Conservation (phyloP, 2,888 invertebrate genomes). For the Diarsia mendica region DNA sequence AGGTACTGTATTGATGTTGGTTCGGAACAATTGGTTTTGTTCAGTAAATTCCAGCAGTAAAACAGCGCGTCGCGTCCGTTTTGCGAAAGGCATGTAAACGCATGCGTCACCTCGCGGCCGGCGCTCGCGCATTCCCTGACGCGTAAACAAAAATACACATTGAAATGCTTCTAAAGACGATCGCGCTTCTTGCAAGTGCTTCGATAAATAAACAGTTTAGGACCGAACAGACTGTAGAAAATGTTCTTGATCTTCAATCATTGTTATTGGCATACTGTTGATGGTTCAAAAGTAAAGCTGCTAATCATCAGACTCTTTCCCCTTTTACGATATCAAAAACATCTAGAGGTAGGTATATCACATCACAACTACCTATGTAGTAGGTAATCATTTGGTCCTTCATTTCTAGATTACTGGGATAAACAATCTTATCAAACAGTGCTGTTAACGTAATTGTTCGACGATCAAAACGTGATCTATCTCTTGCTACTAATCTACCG, state of each 20-base stretch:
- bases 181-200: slow-evolving; percentile 56
- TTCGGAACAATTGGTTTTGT: slow-evolving; percentile 47
- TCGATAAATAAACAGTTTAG: slow-evolving; percentile 61
- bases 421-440: slow-evolving; percentile 48
- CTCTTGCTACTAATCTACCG: slow-evolving; percentile 51
- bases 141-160: slow-evolving; percentile 81
- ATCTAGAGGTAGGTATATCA: neutral
- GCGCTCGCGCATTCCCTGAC: slow-evolving; percentile 71
- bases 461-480: slow-evolving; percentile 58
- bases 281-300: neutral
- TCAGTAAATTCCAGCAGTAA: slow-evolving; percentile 52
- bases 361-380: slow-evolving; percentile 25
- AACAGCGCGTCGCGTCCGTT: slow-evolving; percentile 64
- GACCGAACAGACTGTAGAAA: slow-evolving; percentile 27
- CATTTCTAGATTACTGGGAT: slow-evolving; percentile 32
- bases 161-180: slow-evolving; percentile 60
- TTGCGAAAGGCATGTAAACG: slow-evolving; percentile 77
- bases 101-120: slow-evolving; percentile 76
- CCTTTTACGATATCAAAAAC: slow-evolving; percentile 4
- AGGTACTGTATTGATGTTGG: slow-evolving; percentile 27
- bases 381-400: slow-evolving; percentile 16
- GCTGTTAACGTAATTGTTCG: slow-evolving; percentile 41
- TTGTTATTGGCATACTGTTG: neutral
- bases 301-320: neutral
- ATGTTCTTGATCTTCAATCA: slow-evolving; percentile 23